Conservation (phyloP, 1,140 invertebrate genomes). For the Glossosoma conforme region DNA sequence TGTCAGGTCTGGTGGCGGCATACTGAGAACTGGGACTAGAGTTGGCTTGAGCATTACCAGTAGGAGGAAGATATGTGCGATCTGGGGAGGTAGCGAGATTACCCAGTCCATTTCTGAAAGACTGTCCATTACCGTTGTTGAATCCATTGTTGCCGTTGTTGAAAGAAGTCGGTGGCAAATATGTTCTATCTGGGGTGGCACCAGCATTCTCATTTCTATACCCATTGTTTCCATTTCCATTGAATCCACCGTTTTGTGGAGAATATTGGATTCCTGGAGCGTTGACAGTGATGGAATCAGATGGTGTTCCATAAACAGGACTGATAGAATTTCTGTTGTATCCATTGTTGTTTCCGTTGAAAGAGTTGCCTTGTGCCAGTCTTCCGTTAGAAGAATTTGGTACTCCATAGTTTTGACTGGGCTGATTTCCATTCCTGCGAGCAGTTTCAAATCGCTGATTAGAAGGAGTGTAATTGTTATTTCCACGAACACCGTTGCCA, state of each 20-base stretch:
- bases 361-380: neutral
- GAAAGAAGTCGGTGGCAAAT: neutral
- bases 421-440: constrained; percentile 1
- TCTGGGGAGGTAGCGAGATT: constrained; percentile 2
- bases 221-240: neutral
- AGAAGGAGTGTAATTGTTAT: constrained; percentile 1
- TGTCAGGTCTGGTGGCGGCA: no score
- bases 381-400: constrained; percentile 3
- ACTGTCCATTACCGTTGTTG: constrained; percentile 1
- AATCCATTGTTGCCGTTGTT: neutral
- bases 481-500: neutral
- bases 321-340: neutral
- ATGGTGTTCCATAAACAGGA: constrained; percentile 1
- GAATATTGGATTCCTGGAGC: neutral
- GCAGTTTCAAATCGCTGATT: constrained; percentile 1
- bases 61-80: constrained; percentile 3
- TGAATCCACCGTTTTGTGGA: neutral
- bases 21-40: no score
- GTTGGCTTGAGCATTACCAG: neutral
- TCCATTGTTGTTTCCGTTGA: constrained; percentile 12
- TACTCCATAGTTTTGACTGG: constrained; percentile 6
- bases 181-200: neutral
- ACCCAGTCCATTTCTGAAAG: constrained; percentile 4
- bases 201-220: neutral
- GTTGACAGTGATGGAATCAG: neutral